Percentiles rank a stretch among this genome's conserved stretches.
These are phyloP conservation scores for Pteropus alecto DNA, from an alignment of 2,113 vertebrate genomes.

Conservation along the genomic window DNA sequence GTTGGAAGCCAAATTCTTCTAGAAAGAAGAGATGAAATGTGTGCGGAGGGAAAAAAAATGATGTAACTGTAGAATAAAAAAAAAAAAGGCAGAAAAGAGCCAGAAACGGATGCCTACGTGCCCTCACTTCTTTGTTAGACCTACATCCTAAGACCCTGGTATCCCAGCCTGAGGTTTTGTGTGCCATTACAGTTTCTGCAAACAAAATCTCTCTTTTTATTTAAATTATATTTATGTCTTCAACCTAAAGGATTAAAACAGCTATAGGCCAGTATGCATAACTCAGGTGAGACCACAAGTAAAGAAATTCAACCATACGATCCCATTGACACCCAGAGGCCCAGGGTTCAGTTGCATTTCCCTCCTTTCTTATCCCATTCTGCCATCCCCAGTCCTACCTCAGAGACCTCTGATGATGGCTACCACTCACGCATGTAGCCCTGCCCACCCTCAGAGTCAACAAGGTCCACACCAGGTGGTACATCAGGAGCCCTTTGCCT, in stretches of 20 bases:
- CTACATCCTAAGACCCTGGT: not conserved
- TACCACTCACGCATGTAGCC: not conserved
- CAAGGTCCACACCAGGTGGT: not conserved
- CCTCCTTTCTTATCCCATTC: not conserved
- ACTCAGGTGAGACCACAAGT: not conserved
- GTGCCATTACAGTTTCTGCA: not conserved
- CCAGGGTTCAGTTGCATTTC: not conserved
- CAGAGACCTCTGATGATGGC: not conserved
- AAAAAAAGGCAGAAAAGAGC: not conserved
- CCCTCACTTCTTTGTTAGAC: not conserved
- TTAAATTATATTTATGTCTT: not conserved
- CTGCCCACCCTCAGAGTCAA: not conserved
- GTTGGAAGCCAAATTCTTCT: not conserved
- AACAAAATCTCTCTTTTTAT: not conserved
- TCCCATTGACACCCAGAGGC: not conserved
- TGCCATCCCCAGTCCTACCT: not conserved
- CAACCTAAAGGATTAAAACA: not conserved
- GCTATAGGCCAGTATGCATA: not conserved
- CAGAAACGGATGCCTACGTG: not conserved
- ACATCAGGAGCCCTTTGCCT: not conserved
- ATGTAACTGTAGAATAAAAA: not conserved
- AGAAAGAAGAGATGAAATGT: not conserved
- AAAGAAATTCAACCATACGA: not conserved
- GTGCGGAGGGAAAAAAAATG: not conserved
- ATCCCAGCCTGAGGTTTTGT: not conserved